Conservation (phyloP, 2,113 vertebrate species). For the Leptodactylus fuscus region DNA sequence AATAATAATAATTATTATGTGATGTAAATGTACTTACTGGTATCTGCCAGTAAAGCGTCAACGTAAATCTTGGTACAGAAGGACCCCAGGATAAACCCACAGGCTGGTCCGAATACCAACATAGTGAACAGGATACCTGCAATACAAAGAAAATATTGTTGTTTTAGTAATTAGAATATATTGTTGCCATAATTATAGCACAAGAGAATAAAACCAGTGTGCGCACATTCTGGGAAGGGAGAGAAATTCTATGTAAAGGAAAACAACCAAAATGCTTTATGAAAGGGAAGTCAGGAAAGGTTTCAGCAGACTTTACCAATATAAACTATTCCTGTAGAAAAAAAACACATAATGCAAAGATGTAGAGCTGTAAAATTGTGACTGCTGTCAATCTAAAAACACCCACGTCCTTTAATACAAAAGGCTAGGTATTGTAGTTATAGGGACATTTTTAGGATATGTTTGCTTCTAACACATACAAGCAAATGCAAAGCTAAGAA, state of each 20-base stretch:
- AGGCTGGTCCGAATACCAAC: slow-evolving; percentile 96
- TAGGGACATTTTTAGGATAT: background rate
- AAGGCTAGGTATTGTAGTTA: background rate
- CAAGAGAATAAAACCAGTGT: background rate
- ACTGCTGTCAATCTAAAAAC: no score
- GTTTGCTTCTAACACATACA: background rate
- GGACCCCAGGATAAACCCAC: slow-evolving; percentile 97
- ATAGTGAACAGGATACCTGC: slow-evolving; percentile 97
- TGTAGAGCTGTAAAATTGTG: no score
- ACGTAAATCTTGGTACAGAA: slow-evolving; percentile 98
- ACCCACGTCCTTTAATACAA: no score
- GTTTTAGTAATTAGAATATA: slow-evolving; percentile 1
- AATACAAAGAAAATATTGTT: slow-evolving; percentile 65
- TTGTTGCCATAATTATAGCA: background rate
- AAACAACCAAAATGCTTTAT: slow-evolving; percentile 11
- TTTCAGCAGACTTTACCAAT: background rate
- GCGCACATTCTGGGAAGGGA: slow-evolving; percentile 5
- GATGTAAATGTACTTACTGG: slow-evolving; percentile 77
- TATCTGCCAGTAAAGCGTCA: slow-evolving; percentile 94
- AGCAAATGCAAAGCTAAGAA: background rate
- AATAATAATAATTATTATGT: background rate
- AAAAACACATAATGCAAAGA: background rate
- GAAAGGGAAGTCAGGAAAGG: background rate
- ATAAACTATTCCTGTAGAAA: background rate
- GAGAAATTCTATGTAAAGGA: background rate